Evolutionary conservation across 2,888 invertebrate species (phyloP).

Genomic region (Lagria hirta): DNA sequence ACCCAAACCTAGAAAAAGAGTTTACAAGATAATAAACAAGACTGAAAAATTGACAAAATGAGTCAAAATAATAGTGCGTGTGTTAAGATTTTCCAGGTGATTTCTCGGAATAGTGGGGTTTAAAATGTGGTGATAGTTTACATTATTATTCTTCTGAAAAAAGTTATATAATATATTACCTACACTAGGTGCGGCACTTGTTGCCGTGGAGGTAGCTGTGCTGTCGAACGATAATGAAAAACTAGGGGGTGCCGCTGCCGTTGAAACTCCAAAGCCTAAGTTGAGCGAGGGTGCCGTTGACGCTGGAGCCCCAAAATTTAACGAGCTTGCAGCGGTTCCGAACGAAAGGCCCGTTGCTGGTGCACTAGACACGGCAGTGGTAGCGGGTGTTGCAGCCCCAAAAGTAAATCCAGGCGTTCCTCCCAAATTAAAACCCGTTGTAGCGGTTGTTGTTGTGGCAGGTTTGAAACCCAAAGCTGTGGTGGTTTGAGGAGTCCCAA

Average conservation of each 20-base stretch:
- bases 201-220: constrained; percentile 32
- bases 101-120: too few relatives aligned
- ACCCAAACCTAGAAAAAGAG: constrained; percentile 71
- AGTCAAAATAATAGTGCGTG: too few relatives aligned
- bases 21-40: too few relatives aligned
- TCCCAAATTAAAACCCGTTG: constrained; percentile 33
- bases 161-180: too few relatives aligned
- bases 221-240: too few relatives aligned
- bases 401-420: constrained; percentile 38
- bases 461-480: constrained; percentile 8
- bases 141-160: too few relatives aligned
- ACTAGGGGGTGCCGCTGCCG: constrained; percentile 19
- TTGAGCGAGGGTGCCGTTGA: constrained; percentile 28
- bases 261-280: constrained; percentile 39
- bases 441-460: constrained; percentile 23
- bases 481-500: constrained; percentile 12
- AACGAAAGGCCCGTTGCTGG: constrained; percentile 11
- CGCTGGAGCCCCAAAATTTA: constrained; percentile 22
- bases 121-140: too few relatives aligned
- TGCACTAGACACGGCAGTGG: too few relatives aligned
- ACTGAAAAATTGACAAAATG: background rate
- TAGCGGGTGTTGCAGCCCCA: constrained; percentile 34
- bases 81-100: too few relatives aligned
- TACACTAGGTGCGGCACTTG: constrained; percentile 27
- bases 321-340: constrained; percentile 10